A percentile compares a stretch with the other conserved stretches of the same genome.
phyloP scores from a whole-genome alignment of 2,888 invertebrate genomes.

The Chymomyza amoena region DNA sequence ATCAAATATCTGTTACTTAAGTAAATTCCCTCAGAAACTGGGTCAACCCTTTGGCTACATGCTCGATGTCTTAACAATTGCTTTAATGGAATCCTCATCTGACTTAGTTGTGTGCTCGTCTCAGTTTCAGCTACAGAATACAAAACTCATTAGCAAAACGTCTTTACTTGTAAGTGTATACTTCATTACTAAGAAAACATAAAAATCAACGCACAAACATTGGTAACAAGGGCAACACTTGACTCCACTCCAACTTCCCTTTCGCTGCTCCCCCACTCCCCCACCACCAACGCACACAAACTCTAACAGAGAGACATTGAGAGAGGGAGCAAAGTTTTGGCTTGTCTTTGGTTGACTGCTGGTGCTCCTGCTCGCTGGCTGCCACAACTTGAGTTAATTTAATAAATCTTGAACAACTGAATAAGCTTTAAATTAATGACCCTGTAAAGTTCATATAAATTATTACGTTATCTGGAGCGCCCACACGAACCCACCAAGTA shows the following conservation, averaged over 20 bases:
- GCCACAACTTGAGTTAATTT: slow-evolving; percentile 76
- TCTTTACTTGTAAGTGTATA: not conserved
- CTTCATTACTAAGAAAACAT: not conserved
- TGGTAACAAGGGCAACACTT: not conserved
- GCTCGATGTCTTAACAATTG: not conserved
- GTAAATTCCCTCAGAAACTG: no score
- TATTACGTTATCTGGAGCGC: slow-evolving; percentile 64
- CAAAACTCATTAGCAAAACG: not conserved
- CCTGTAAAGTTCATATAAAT: slow-evolving; percentile 76
- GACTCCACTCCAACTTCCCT: not conserved
- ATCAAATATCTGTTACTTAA: no score
- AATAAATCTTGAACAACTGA: slow-evolving; percentile 78
- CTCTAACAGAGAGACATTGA: not conserved
- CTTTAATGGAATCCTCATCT: not conserved
- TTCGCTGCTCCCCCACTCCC: not conserved
- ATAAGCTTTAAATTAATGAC: slow-evolving; percentile 77
- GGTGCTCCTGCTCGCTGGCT: slow-evolving; percentile 25
- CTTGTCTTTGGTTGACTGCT: slow-evolving; percentile 14
- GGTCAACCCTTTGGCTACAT: no score
- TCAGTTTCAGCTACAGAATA: not conserved
- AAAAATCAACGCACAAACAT: not conserved
- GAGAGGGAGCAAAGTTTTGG: slow-evolving; percentile 18
- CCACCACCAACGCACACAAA: not conserved
- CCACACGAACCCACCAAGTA: slow-evolving; percentile 26
- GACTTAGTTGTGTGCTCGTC: not conserved